Percentiles rank a stretch among this genome's conserved stretches.
Conservation (phyloP, 2,888 invertebrate genomes). For the Drosophila subquinaria region DNA sequence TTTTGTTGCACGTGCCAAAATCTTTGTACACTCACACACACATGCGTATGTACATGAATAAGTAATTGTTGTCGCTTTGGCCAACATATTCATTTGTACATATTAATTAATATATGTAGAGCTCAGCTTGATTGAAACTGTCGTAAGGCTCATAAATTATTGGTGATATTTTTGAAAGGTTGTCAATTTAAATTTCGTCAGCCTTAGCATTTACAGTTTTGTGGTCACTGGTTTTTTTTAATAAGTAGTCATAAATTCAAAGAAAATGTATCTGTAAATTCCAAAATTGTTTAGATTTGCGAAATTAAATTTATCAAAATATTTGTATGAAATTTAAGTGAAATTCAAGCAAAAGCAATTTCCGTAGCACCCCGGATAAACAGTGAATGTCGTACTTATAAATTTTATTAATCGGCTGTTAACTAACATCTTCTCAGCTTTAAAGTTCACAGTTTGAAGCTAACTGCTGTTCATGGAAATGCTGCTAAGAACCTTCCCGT, state of each 20-base stretch:
- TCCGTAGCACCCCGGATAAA: no score
- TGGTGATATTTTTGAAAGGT: neutral
- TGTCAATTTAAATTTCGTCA: neutral
- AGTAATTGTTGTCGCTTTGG: constrained; percentile 1
- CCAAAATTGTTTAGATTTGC: no score
- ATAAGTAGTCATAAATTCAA: no score
- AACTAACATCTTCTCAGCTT: neutral
- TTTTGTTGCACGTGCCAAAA: constrained; percentile 9
- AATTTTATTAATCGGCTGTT: no score
- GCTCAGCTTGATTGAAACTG: constrained; percentile 2
- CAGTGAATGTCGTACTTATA: no score
- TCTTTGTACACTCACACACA: neutral
- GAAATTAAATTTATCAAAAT: no score
- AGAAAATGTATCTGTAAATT: no score
- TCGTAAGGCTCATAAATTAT: constrained; percentile 3
- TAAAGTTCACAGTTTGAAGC: neutral
- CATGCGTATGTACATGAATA: neutral
- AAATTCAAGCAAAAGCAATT: no score
- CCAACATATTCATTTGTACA: neutral
- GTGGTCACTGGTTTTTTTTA: neutral
- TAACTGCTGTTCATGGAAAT: neutral
- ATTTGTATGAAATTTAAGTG: no score
- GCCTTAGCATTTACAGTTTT: neutral
- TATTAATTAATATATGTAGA: constrained; percentile 8
- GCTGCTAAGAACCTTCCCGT: neutral